Evolutionary conservation across 2,113 vertebrate species (phyloP).

Genomic region (Cynocephalus volans): DNA sequence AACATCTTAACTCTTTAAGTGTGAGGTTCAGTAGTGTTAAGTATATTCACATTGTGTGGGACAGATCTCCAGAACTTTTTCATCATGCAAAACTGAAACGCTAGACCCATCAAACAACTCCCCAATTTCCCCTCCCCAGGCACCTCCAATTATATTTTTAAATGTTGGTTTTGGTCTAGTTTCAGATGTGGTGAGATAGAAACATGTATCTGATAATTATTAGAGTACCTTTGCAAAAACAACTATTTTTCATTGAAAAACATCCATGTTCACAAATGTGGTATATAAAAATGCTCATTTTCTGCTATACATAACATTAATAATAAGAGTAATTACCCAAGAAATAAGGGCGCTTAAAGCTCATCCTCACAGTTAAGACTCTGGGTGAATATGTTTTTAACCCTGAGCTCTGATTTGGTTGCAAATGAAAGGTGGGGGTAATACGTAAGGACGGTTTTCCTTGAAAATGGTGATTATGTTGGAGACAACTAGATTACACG

Average conservation of each 20-base stretch:
- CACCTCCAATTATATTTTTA: constrained; percentile 13
- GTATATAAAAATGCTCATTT: constrained; percentile 66
- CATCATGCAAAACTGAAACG: neutral
- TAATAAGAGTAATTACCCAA: constrained; percentile 49
- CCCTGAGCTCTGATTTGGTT: neutral
- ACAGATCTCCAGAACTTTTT: neutral
- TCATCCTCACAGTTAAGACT: neutral
- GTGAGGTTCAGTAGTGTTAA: neutral
- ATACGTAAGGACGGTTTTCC: neutral
- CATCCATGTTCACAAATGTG: neutral
- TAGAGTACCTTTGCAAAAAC: constrained; percentile 44
- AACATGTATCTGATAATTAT: constrained; percentile 2
- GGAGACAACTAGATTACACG: constrained; percentile 15
- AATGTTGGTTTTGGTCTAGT: constrained; percentile 34
- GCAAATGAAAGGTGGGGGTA: neutral
- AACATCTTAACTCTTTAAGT: neutral
- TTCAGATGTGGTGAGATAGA: neutral
- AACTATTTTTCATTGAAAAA: constrained; percentile 43
- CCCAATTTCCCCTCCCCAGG: neutral
- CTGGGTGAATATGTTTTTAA: constrained; percentile 21
- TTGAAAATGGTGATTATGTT: constrained; percentile 49
- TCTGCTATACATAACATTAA: constrained; percentile 48
- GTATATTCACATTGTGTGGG: neutral
- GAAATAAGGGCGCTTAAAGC: constrained; percentile 46
- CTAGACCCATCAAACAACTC: neutral